Evolutionary conservation across 2,888 invertebrate genomes (phyloP), one percentile per base, ranked within the genome.

Genomic region (Catocala fraxini): DNA sequence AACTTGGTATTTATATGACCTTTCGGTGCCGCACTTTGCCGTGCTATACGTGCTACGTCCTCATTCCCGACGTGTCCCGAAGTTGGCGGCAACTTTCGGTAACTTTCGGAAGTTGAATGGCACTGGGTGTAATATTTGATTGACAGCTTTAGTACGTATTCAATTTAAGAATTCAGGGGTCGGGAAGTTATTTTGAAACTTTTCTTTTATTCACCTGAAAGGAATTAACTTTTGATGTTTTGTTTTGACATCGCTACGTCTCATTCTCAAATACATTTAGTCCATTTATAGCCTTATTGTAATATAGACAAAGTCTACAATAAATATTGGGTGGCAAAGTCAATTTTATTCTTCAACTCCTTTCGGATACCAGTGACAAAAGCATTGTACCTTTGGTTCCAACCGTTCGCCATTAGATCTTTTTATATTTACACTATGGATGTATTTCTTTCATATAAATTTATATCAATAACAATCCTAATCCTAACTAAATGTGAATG

Each of bases 1-100:
- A 61, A 58, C 48, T 71, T 74, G 63, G 34, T 54, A 74, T 73
- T 61, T 13, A 46, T 57, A 68, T 68, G 62, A 48, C 57, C 53
- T 56, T 60, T 61, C 47, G 52, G 42, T 25, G 55, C n/a, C 13
- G 11, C 25, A 34, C 52, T 15, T 41, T 15, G 41, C 34, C 56
- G 35, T 39, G 53, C 54, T 49, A 45, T 45, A 45, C 11, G 42
- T 25, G 56, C 45, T 46, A 52, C 34, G 56, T 46, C 39, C 55
- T 57, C 35, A 51, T 57, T 55, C 54, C 15, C 5, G 47, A 49
- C 57, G 48, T 56, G 49, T 46, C 34, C 35, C 42, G 42, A 41
- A 52, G n/a, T 52, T 39, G 9, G 35, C 34, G 60, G 52, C 11
- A 42, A 51, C 60, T 56, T 59, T 25, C 42, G 35, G 6, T 34